A percentile compares a stretch with the other conserved stretches of the same genome.
Evolutionary conservation across 2,113 vertebrate species (phyloP).

Genomic region (Erpornis zantholeuca): DNA sequence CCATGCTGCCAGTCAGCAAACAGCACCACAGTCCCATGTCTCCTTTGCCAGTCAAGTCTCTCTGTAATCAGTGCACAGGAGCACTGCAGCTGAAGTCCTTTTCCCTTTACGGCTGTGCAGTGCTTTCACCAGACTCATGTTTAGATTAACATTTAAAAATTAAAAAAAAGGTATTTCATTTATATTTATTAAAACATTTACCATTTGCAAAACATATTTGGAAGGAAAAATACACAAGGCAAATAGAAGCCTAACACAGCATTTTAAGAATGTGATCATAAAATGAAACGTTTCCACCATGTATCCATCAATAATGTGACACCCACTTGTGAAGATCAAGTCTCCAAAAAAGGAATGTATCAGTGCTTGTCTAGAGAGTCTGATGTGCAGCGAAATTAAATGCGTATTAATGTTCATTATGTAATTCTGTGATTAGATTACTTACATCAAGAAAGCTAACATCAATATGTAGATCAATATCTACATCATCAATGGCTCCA

Average conservation of each 20-base stretch:
- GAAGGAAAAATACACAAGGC: neutral
- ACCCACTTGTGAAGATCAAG: neutral
- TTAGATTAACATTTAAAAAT: neutral
- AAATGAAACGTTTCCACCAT: neutral
- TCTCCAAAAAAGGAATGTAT: neutral
- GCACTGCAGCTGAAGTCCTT: neutral
- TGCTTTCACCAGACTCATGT: neutral
- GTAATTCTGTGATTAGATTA: conserved; percentile 57
- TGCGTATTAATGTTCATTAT: conserved; percentile 20
- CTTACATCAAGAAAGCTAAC: conserved; percentile 93
- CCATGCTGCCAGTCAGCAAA: neutral
- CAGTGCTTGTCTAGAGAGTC: neutral
- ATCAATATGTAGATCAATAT: conserved; percentile 91
- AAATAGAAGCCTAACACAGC: neutral
- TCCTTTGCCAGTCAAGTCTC: neutral
- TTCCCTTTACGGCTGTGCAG: neutral
- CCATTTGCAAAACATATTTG: neutral
- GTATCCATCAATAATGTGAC: neutral
- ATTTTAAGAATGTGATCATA: neutral
- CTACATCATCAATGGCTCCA: conserved; percentile 92
- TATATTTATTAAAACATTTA: neutral
- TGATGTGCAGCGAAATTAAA: conserved; percentile 2
- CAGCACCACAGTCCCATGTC: neutral
- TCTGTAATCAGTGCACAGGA: neutral
- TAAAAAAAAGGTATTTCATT: fast-evolving